Base-by-base conservation (phyloP, 1,140 invertebrate genomes). In the Panulirus ornatus region DNA sequence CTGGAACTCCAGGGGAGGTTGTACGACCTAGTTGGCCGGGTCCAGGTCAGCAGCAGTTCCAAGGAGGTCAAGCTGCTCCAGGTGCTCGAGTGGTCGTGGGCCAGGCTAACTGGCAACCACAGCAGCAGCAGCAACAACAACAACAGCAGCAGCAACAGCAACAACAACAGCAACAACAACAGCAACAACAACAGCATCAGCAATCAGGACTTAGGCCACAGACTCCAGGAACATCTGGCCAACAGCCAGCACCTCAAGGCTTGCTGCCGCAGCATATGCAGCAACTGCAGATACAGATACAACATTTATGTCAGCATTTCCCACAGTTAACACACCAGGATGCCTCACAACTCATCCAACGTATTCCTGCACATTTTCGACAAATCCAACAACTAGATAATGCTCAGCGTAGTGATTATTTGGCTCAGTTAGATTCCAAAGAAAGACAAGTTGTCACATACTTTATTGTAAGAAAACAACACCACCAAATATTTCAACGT, bases 221-320 rank as follows among this genome's bases (percentile, higher is more conserved):
- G 96, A 8, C 96, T 94, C 22, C 95, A 95, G 14, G 95, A 96
- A 91, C 96, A 95, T 92, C 96, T 96, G 93, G 94, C 96, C 90
- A 92, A 66, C 87, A 85, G 58, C 81, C 42, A 71, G 34, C 82
- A 40, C 42, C 92, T 42, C 83, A 73, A 27, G 86, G 66, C 9
- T 58, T 91, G 27, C 63, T 86, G 27, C 83, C 88, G 22, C 91
- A 92, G 40, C 92, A 88, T 66, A 86, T 85, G 81, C 92, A 91
- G 63, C 91, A 92, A 58, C 76, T 82, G 9, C 95, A 96, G 92
- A 96, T 96, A 95, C 92, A 96, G 51, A 96, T 96, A 42, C 94
- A 93, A 79, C 93, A 93, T 73, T 92, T 94, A 6, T 93, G 94
- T 75, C 94, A 93, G 47, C 93, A 93, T 47, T 90, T 92, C 11